These are phyloP conservation scores for Eupithecia tripunctaria DNA, from an alignment of 2,888 invertebrate species.

Conservation along the genomic window DNA sequence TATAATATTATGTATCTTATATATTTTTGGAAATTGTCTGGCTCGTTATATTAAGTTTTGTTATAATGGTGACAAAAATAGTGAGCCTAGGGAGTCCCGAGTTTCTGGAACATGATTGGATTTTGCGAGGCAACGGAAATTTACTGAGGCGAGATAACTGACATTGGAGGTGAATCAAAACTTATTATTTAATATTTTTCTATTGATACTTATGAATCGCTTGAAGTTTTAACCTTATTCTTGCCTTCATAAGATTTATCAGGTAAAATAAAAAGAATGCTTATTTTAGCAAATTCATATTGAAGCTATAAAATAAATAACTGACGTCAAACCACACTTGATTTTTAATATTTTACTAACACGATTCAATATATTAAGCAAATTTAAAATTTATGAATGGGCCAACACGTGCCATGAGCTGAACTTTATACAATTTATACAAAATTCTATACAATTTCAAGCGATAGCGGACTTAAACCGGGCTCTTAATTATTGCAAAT, in stretches of 20 bases:
- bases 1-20: constrained; percentile 38
- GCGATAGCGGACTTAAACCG: not conserved
- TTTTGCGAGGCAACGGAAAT: not conserved
- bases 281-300: not conserved
- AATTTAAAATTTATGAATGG: not conserved
- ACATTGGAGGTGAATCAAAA: not conserved
- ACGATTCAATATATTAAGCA: not conserved
- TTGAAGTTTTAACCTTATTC: not conserved
- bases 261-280: not conserved
- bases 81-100: not conserved
- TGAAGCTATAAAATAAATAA: not conserved
- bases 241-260: not conserved
- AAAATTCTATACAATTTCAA: constrained; percentile 4
- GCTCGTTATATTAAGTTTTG: constrained; percentile 11
- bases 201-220: not conserved
- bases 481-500: constrained; percentile 16
- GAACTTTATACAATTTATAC: not conserved
- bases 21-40: constrained; percentile 26
- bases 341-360: not conserved
- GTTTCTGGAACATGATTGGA: constrained; percentile 8
- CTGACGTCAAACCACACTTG: not conserved
- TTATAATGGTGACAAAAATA: constrained; percentile 11
- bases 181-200: not conserved
- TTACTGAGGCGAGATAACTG: not conserved
- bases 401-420: not conserved